These are phyloP conservation scores for Eremophila alpestris DNA, from an alignment of 2,797 vertebrate genomes.

Conservation along the genomic window DNA sequence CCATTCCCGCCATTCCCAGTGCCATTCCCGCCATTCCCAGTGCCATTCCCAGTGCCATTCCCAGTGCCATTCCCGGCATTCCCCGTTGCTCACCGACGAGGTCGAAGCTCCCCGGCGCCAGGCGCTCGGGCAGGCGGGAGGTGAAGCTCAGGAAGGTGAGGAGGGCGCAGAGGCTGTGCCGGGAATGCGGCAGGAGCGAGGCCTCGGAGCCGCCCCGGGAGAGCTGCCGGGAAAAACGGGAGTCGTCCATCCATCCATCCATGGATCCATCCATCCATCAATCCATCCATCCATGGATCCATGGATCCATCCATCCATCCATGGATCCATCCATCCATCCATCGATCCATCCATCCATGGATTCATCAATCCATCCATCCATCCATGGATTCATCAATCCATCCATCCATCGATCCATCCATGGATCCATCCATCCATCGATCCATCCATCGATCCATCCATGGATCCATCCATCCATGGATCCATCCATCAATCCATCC, in stretches of 20 bases:
- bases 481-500: too few species aligned
- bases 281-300: too few species aligned
- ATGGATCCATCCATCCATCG: background rate
- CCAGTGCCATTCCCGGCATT: background rate
- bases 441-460: background rate
- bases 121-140: slow-evolving; percentile 89
- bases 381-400: too few species aligned
- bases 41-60: too few species aligned
- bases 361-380: too few species aligned
- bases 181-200: slow-evolving; percentile 79
- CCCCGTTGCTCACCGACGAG: slow-evolving; percentile 78
- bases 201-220: slow-evolving; percentile 79
- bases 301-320: background rate
- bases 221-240: slow-evolving; percentile 71
- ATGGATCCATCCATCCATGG: too few species aligned
- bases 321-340: too few species aligned
- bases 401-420: background rate
- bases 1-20: too few species aligned
- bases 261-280: too few species aligned
- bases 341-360: too few species aligned
- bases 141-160: slow-evolving; percentile 89
- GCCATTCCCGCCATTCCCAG: background rate
- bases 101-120: slow-evolving; percentile 91
- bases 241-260: background rate
- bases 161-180: slow-evolving; percentile 83